Base-by-base conservation (phyloP, 2,113 vertebrate species). In the Mixornis gularis region DNA sequence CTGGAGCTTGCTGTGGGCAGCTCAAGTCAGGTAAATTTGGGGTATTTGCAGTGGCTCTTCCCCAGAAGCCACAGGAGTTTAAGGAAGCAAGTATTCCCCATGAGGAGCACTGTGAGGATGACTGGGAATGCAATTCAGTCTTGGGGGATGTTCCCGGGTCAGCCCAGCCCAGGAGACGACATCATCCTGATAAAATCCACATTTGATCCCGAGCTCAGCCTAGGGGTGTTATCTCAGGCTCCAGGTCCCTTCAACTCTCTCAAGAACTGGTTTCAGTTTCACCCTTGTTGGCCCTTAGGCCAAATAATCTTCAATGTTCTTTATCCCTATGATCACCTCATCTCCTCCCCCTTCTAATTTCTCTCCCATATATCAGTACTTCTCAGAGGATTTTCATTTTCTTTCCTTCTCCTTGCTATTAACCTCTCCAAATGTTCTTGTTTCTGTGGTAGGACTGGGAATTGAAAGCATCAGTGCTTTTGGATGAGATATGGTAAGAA, bases 61-160 rank as follows among this genome's bases (percentile, higher is more conserved):
- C 13, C 9, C 24, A 63, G 40, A 63, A 84, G 4, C 17, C 8
- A 21, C 5, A 1, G 1, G n/a, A 85, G 13, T 36, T 82, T 40
- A 40, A 71, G 40, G 62, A 73, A 65, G 32, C 9, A 63, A 83
- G 60, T 1, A 29, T 49, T 90, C 20, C 36, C 25, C 32, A 32
- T 16, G 44, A 55, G 30, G 26, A 26, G 5, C 38, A 9, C 22
- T 0, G 0, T 22, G 36, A 60, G 34, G 55, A 12, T 17, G 36
- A 7, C 41, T 51, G 30, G 43, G 52, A 63, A 38, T 16, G 14
- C 6, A 73, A 4, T 30, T 15, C 32, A 38, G 1, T 52, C n/a
- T 48, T 0, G 0, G 41, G 22, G 1, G 4, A 6, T 0, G 1
- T 58, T 69, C 9, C 16, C 43, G 43, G 44, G 16, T 59, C 40